These are phyloP conservation scores for Origma solitaria DNA, from an alignment of 2,113 vertebrate genomes.

Conservation along the genomic window DNA sequence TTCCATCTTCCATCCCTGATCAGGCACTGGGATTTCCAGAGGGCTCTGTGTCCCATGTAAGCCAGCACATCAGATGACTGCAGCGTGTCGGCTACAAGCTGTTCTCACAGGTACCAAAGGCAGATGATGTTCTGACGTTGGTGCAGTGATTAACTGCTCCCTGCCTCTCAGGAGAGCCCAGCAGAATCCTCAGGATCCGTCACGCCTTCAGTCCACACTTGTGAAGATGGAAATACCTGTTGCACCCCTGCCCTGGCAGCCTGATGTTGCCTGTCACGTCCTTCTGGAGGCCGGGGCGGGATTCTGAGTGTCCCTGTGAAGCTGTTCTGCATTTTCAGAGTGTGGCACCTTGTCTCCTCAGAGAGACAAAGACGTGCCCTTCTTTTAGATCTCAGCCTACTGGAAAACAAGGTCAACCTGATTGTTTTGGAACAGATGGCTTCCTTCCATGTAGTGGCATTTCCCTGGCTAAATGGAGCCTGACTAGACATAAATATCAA, in stretches of 20 bases:
- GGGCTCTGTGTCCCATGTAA: neutral
- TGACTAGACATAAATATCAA: neutral
- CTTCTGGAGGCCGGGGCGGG: rapidly evolving
- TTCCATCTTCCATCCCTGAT: neutral
- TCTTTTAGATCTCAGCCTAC: neutral
- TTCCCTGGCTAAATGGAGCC: neutral
- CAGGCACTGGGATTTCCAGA: neutral
- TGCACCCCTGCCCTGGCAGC: neutral
- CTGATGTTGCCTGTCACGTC: rapidly evolving
- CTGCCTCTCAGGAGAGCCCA: neutral
- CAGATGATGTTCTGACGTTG: neutral
- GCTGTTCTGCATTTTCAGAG: neutral
- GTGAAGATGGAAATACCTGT: neutral
- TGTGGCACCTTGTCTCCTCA: neutral
- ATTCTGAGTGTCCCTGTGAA: neutral
- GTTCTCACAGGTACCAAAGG: neutral
- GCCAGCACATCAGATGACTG: neutral
- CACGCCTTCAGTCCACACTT: rapidly evolving
- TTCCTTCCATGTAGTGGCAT: constrained; percentile 5
- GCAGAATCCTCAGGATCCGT: neutral
- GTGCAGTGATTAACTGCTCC: neutral
- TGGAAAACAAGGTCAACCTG: constrained; percentile 13
- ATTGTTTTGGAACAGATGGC: constrained; percentile 2
- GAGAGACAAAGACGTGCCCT: neutral
- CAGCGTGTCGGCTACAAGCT: neutral